Conservation (phyloP, 2,888 invertebrate species). For the Hartigia nigra region DNA sequence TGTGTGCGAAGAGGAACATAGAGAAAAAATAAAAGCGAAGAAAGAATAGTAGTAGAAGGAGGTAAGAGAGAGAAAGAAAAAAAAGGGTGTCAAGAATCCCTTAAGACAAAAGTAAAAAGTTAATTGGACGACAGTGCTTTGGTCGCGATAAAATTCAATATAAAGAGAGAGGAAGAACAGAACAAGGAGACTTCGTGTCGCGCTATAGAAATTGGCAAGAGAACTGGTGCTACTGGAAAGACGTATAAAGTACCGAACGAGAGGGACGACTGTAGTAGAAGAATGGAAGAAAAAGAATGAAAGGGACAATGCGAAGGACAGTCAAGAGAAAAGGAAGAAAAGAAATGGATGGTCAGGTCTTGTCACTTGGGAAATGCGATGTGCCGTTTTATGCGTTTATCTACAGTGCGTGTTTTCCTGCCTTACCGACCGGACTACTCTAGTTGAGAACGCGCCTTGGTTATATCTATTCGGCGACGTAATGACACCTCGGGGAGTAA, state of each 20-base stretch:
- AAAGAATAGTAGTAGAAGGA: neutral
- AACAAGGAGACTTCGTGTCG: neutral
- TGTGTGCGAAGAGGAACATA: neutral
- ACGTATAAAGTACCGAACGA: neutral
- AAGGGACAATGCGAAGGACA: neutral
- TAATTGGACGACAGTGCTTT: neutral
- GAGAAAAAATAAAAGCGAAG: neutral
- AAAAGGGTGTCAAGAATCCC: neutral
- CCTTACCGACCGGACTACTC: neutral
- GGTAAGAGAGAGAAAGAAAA: no score
- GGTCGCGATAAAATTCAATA: neutral
- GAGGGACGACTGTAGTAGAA: neutral
- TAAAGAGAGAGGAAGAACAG: neutral
- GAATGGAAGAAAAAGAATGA: neutral
- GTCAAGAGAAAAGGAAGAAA: neutral
- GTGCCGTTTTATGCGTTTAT: neutral
- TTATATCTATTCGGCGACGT: constrained; percentile 17
- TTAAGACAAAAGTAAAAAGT: neutral
- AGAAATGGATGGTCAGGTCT: neutral
- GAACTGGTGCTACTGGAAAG: neutral
- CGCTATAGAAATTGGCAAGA: neutral
- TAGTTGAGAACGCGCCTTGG: neutral
- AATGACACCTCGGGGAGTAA: constrained; percentile 35
- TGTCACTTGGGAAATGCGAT: neutral
- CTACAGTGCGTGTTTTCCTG: constrained; percentile 11